These are phyloP conservation scores for Hucho hucho DNA, from an alignment of 2,113 vertebrate species.

Conservation along the genomic window DNA sequence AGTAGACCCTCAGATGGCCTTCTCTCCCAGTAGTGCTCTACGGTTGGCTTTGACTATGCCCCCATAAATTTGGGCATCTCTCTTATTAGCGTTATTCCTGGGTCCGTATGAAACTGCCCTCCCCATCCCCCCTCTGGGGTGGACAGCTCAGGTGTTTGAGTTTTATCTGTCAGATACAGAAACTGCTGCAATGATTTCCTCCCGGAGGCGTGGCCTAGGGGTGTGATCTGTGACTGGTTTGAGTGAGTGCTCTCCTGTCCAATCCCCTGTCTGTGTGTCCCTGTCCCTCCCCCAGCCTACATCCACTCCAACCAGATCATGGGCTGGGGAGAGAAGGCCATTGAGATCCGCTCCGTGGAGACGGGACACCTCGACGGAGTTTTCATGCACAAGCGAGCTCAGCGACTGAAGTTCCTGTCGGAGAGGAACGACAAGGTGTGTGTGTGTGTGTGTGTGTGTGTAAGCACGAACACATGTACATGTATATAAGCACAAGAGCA, in stretches of 20 bases:
- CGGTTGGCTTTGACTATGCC: neutral
- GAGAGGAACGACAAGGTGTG: slow-evolving; percentile 98
- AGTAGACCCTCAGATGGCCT: too few species aligned
- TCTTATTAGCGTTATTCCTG: neutral
- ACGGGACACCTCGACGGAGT: slow-evolving; percentile 99
- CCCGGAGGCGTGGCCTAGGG: slow-evolving; percentile 55
- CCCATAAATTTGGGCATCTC: neutral
- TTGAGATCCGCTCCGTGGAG: slow-evolving; percentile 99
- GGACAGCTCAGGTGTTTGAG: slow-evolving; percentile 3
- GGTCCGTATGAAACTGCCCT: neutral
- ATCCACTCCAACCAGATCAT: slow-evolving; percentile 99
- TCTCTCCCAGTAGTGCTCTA: too few species aligned
- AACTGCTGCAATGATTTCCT: slow-evolving; percentile 79
- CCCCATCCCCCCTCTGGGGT: neutral
- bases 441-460: too few species aligned
- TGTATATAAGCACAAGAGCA: neutral
- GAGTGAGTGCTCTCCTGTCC: slow-evolving; percentile 59
- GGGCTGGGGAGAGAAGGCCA: slow-evolving; percentile 99
- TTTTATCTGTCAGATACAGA: slow-evolving; percentile 27
- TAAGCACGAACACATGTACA: neutral
- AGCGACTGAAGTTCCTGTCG: slow-evolving; percentile 98
- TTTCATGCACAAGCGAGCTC: slow-evolving; percentile 99
- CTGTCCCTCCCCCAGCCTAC: slow-evolving; percentile 82
- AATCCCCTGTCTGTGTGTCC: slow-evolving; percentile 32
- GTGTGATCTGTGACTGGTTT: slow-evolving; percentile 55